Evolutionary conservation across 2,797 vertebrate species (phyloP).

Genomic region (Atherinosoma microstoma): DNA sequence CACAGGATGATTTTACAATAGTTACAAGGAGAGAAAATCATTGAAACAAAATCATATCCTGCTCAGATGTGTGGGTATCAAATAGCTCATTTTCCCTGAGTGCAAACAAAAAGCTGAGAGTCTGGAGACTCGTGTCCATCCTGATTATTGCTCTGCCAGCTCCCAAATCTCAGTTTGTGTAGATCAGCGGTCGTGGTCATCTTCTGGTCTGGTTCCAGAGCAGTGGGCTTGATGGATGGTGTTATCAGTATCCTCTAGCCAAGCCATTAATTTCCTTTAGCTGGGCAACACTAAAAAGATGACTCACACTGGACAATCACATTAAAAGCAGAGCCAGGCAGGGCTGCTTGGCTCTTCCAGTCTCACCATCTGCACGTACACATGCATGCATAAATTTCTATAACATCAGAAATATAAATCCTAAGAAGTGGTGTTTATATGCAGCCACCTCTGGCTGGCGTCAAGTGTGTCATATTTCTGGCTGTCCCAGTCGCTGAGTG

Average conservation of each 20-base stretch:
- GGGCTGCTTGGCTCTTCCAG: conserved; percentile 15
- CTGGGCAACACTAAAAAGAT: conserved; percentile 52
- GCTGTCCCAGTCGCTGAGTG: conserved; percentile 35
- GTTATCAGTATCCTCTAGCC: conserved; percentile 36
- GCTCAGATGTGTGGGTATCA: conserved; percentile 18
- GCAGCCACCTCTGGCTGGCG: conserved; percentile 28
- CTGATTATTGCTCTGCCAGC: not conserved
- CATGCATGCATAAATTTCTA: conserved; percentile 39
- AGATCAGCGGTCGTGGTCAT: conserved; percentile 19
- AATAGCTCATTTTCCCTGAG: conserved; percentile 74
- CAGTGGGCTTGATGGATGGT: conserved; percentile 45
- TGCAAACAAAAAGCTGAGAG: conserved; percentile 51
- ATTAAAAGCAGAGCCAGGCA: conserved; percentile 55
- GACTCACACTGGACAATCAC: conserved; percentile 62
- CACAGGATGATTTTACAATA: conserved; percentile 68
- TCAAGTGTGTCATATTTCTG: conserved; percentile 40
- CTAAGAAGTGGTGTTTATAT: conserved; percentile 27
- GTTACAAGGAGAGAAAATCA: conserved; percentile 45
- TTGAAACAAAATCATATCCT: conserved; percentile 32
- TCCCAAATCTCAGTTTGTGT: conserved; percentile 11
- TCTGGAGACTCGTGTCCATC: conserved; percentile 8
- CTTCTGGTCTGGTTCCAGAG: conserved; percentile 25
- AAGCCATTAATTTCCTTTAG: conserved; percentile 57
- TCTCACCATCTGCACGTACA: conserved; percentile 38
- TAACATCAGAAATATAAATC: conserved; percentile 49